A percentile compares a stretch with the other conserved stretches of the same genome.
Evolutionary conservation across 1,140 invertebrate species (phyloP).

Genomic region (Augochlora pura): DNA sequence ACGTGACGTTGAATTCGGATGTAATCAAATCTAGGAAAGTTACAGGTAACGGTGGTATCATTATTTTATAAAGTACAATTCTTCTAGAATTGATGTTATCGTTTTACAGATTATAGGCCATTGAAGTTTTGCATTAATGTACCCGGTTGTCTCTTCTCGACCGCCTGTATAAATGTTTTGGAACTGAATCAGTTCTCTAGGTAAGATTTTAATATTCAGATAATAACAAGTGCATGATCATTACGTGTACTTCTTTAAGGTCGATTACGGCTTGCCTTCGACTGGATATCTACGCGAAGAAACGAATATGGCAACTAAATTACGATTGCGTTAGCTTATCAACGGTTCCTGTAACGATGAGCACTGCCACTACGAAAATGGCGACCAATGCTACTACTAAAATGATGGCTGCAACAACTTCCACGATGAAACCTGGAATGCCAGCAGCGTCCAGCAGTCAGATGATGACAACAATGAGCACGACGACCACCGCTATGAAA

Average conservation of each 20-base stretch:
- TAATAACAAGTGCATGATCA: not conserved
- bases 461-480: constrained; percentile 1
- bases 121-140: constrained; percentile 66
- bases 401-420: constrained; percentile 18
- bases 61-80: not conserved
- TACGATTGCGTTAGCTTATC: constrained; percentile 67
- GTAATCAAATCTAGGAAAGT: constrained; percentile 58
- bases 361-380: constrained; percentile 1
- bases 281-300: constrained; percentile 62
- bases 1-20: constrained; percentile 63
- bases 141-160: constrained; percentile 71
- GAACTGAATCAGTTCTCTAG: constrained; percentile 63
- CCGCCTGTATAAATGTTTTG: constrained; percentile 67
- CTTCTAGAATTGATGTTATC: not conserved
- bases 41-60: constrained; percentile 54
- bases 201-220: constrained; percentile 48
- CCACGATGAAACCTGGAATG: not conserved
- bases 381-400: not conserved
- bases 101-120: constrained; percentile 61
- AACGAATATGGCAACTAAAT: constrained; percentile 66
- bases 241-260: constrained; percentile 31
- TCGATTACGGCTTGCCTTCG: constrained; percentile 66
- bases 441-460: not conserved
- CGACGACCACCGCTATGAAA: not conserved
- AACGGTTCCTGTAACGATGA: constrained; percentile 40